Base-by-base conservation (phyloP, 2,113 vertebrate species). In the Bos taurus region DNA sequence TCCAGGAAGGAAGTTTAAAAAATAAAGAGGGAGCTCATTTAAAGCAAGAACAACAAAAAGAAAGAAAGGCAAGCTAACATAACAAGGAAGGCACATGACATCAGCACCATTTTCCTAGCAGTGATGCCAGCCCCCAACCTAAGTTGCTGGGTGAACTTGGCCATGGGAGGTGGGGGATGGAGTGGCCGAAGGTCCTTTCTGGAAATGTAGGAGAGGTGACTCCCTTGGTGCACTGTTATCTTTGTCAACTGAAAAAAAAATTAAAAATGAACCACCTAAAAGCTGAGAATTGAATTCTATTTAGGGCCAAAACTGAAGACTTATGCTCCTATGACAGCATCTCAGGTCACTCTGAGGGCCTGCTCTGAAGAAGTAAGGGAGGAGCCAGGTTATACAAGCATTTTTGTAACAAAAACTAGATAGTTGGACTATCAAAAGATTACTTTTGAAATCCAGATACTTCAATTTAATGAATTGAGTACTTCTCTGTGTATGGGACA, bases 1-100 rank as follows among this genome's bases (percentile, higher is more conserved):
- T 33, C 57, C 91, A 97, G 97, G 97, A 98, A 98, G 97, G 97
- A 98, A 98, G 40, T 95, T 88, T 6, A 0, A 88, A 92, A 95
- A 94, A 40, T 40, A 52, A 13, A 48, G 2, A 4, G 3, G 26
- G n/a, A 60, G 67, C 26, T 83, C 88, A 80, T 97, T 95, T 98
- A 97, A 98, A 95, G 50, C 59, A 92, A 95, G 97, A 94, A 95
- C 94, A 94, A 98, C 95, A 95, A 96, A 56, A 21, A 56, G 54
- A 96, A 95, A 78, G 46, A 92, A 88, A 95, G 57, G 36, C 59
- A 6, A 91, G 74, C 85, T 98, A 85, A 94, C 95, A 94, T 78
- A 96, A 96, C 85, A 92, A 97, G 81, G 43, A 92, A 95, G 71
- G 43, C 36, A 2, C 50, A 33, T 97, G 93, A 97, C 90, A 88